phyloP scores from a whole-genome alignment of 2,113 vertebrate genomes.

The Tylochromis polylepis region DNA sequence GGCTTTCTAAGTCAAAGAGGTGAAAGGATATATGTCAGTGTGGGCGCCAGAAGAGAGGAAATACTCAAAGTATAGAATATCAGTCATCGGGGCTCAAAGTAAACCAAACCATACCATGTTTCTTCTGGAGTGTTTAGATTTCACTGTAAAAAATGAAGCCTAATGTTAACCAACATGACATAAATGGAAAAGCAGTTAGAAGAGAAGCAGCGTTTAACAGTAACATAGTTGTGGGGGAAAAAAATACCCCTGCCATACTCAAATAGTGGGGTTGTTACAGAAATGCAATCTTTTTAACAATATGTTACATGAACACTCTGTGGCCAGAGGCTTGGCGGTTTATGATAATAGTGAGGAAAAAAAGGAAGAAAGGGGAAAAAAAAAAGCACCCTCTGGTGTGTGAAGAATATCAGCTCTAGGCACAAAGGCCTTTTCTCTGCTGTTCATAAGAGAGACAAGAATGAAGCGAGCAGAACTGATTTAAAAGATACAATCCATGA shows the following conservation, averaged over 20 bases:
- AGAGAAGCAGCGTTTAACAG: conserved; percentile 2
- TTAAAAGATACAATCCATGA: conserved; percentile 73
- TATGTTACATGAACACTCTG: conserved; percentile 11
- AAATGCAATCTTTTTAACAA: conserved; percentile 46
- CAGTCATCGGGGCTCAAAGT: conserved; percentile 10
- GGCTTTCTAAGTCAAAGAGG: conserved; percentile 75
- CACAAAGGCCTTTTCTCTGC: neutral
- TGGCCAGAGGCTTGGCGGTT: conserved; percentile 22
- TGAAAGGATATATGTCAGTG: conserved; percentile 74
- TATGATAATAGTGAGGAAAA: conserved; percentile 22
- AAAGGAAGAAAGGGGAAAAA: neutral
- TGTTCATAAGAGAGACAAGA: neutral
- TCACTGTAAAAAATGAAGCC: conserved; percentile 11
- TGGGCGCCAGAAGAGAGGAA: conserved; percentile 57
- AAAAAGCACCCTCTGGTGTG: neutral
- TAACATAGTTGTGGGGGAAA: conserved; percentile 54
- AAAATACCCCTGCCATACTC: conserved; percentile 31
- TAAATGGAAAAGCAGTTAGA: conserved; percentile 34
- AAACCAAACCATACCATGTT: conserved; percentile 3
- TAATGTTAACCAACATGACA: conserved; percentile 15
- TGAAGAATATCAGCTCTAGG: neutral
- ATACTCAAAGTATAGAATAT: conserved; percentile 22
- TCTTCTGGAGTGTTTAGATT: conserved; percentile 16
- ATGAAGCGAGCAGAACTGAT: conserved; percentile 23
- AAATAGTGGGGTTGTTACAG: conserved; percentile 41